Evolutionary conservation across 37 sponge, comb jelly and placozoan species (phyloP), one percentile per base, ranked within the genome.

Genomic region (Lycopodina hypogea): DNA sequence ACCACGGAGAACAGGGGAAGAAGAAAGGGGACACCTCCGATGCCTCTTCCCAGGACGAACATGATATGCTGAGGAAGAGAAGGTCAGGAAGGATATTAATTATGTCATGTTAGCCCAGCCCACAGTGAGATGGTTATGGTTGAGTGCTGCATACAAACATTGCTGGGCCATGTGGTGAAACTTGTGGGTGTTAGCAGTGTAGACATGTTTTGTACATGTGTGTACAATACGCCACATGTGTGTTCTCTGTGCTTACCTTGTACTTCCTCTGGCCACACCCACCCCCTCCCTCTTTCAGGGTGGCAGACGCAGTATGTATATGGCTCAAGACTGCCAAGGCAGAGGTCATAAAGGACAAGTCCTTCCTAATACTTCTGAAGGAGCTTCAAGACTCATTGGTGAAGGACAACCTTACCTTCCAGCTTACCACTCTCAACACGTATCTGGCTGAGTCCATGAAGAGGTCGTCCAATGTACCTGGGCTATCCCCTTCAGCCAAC

Each of bases 301-400:
- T 89, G 17, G 84, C 72, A 18, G 40, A 68, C 18, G 74, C 78
- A 11, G 69, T 83, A n/a, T 63, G 61, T 26, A 78, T 77, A 3
- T 89, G 89, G 89, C 74, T 89, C 24, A 66, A 67, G 55, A 72
- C 84, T 29, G 78, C 78, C 38, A 83, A 83, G 51, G 71, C 78
- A 18, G 75, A 79, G 33, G 59, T 89, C 29, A 74, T 89, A 22
- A 83, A 83, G 30, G 89, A 89, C 39, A 23, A 62, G 15, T 50
- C 56, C 37, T 89, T 89, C 74, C 69, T 76, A 30, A 78, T 73
- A 36, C 80, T 89, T 9, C 72, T 89, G 39, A 63, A 53, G 50
- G 78, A 83, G 42, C 36, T 89, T 22, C 84, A 78, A 34, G 74
- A 83, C 26, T 17, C 42, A 1, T 61, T 89, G 28, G 69, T 40